Evolutionary conservation across 2,113 vertebrate genomes (phyloP).

Genomic region (Pampusana beccarii): DNA sequence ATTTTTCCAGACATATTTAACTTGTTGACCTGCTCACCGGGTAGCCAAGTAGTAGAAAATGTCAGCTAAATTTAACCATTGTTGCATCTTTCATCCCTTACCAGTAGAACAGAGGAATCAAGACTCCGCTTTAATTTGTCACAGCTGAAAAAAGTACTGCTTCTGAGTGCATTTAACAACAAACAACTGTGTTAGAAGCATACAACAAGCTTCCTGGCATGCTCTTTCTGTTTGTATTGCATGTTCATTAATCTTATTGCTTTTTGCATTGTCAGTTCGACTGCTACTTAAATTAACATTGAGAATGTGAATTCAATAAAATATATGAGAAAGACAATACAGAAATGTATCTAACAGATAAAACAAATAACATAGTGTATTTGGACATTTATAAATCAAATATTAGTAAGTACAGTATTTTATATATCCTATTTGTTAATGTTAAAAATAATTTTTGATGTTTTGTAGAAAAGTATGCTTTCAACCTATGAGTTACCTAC

Average conservation of each 20-base stretch:
- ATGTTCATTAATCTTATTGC: not conserved
- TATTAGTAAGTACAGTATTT: not conserved
- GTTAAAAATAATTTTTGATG: not conserved
- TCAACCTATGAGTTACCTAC: not conserved
- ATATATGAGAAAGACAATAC: not conserved
- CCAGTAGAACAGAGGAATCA: not conserved
- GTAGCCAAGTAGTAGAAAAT: not conserved
- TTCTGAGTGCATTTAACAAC: not conserved
- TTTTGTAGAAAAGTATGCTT: not conserved
- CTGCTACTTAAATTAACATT: not conserved
- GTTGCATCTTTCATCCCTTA: not conserved
- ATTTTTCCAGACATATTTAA: not conserved
- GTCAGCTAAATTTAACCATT: not conserved
- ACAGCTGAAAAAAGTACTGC: not conserved
- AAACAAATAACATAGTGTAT: not conserved
- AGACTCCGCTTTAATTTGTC: not conserved
- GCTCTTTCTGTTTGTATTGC: not conserved
- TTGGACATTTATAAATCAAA: not conserved
- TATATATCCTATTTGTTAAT: not conserved
- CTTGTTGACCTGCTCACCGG: not conserved
- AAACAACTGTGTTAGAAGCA: not conserved
- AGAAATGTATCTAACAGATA: not conserved
- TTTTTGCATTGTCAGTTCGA: not conserved
- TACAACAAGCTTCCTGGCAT: not conserved
- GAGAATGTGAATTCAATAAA: not conserved